phyloP scores from a whole-genome alignment of 64 coral and sea anemone species.

The Dendrophyllia cribrosa region DNA sequence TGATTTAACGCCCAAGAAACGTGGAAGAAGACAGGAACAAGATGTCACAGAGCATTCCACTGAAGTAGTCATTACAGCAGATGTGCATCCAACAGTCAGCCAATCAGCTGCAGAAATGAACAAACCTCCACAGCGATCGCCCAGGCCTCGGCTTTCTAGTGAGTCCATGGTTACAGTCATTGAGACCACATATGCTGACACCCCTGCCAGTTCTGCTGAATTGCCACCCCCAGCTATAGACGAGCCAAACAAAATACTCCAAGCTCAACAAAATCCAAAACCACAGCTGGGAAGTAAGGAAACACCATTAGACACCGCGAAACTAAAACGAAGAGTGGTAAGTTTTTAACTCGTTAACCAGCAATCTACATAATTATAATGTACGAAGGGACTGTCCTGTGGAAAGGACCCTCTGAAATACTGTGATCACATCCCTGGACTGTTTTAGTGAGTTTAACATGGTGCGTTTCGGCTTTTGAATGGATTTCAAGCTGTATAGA shows the following conservation, averaged over 20 bases:
- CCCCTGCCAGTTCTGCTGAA: not conserved
- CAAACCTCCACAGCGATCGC: not conserved
- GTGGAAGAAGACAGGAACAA: conserved; percentile 28
- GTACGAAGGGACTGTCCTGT: too few species aligned
- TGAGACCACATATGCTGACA: conserved; percentile 53
- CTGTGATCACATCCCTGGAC: too few species aligned
- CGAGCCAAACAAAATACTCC: not conserved
- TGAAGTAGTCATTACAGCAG: conserved; percentile 12
- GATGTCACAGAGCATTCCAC: not conserved
- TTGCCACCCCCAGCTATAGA: not conserved
- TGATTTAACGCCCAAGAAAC: conserved; percentile 38
- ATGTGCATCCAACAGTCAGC: not conserved
- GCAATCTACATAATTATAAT: too few species aligned
- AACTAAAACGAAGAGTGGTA: conserved; percentile 36
- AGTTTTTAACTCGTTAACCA: not conserved
- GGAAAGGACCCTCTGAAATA: too few species aligned
- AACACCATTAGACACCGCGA: not conserved
- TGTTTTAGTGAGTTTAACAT: too few species aligned
- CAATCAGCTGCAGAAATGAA: not conserved
- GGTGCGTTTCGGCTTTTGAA: too few species aligned
- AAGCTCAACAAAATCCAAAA: not conserved
- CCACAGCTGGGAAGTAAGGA: not conserved
- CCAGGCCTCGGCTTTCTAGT: conserved; percentile 59
- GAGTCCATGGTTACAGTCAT: conserved; percentile 84
- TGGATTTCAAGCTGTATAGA: too few species aligned